Percentiles rank a stretch among this genome's conserved stretches.
These are phyloP conservation scores for rat (Rattus norvegicus) DNA, from an alignment of 2,113 vertebrate genomes.

Conservation along the genomic window DNA sequence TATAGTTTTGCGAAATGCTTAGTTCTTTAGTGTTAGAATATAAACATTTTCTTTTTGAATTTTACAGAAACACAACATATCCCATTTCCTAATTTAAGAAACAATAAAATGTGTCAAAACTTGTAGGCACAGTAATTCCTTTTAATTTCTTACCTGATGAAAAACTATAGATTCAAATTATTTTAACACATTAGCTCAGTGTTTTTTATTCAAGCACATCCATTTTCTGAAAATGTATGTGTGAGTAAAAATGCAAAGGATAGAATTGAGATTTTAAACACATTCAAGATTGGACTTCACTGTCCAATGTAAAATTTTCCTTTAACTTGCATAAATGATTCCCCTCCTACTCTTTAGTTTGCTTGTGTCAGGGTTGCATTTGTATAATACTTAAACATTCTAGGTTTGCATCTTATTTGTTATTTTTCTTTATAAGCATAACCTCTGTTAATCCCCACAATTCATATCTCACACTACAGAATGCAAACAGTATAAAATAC, in stretches of 20 bases:
- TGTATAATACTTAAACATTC: accelerated
- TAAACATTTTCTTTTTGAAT: neutral
- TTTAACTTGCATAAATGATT: neutral
- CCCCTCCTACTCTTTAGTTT: neutral
- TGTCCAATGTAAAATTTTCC: neutral
- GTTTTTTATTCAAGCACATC: neutral
- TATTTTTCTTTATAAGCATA: neutral
- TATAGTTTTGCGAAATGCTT: neutral
- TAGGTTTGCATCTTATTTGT: neutral
- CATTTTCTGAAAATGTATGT: neutral
- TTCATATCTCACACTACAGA: neutral
- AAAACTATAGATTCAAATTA: neutral
- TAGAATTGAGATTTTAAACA: neutral
- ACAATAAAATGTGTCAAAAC: neutral
- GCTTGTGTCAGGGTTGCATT: neutral
- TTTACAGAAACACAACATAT: neutral
- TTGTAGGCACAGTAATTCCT: neutral
- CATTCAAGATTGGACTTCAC: neutral
- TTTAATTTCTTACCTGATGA: neutral
- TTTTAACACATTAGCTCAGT: neutral
- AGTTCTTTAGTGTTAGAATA: neutral
- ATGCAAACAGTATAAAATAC: accelerated
- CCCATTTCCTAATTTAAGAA: neutral
- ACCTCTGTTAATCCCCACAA: accelerated
- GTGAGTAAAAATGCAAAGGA: neutral